Percentiles rank a stretch among this genome's conserved stretches.
These are phyloP conservation scores for Pilophorus perplexus DNA, from an alignment of 2,888 invertebrate species.

Conservation along the genomic window DNA sequence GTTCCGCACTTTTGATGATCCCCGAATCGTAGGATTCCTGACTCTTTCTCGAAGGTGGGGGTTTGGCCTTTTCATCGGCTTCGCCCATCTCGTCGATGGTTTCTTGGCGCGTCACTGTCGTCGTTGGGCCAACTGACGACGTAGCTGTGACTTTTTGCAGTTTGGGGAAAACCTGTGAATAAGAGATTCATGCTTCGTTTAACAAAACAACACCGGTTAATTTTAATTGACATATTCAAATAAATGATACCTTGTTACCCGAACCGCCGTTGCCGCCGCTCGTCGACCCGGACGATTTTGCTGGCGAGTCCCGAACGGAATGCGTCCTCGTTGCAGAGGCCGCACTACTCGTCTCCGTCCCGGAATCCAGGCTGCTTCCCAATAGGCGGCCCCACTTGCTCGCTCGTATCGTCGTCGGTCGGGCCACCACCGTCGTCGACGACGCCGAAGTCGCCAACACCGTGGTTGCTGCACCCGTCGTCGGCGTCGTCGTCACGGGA, in stretches of 20 bases:
- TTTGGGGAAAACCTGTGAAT: slow-evolving; percentile 61
- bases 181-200: too few species aligned
- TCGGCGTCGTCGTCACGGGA: slow-evolving; percentile 13
- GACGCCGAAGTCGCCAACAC: slow-evolving; percentile 42
- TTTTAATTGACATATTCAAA: background rate
- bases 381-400: slow-evolving; percentile 81
- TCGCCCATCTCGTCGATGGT: slow-evolving; percentile 74
- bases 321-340: slow-evolving; percentile 45
- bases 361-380: slow-evolving; percentile 70
- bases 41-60: slow-evolving; percentile 53
- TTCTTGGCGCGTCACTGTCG: slow-evolving; percentile 64
- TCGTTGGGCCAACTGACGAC: slow-evolving; percentile 48
- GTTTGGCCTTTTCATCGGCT: slow-evolving; percentile 52
- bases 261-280: slow-evolving; percentile 51
- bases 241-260: slow-evolving; percentile 60
- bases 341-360: slow-evolving; percentile 59
- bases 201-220: background rate
- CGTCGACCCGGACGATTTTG: slow-evolving; percentile 52
- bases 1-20: slow-evolving; percentile 48
- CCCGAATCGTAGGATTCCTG: slow-evolving; percentile 69
- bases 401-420: slow-evolving; percentile 49
- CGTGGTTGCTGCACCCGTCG: slow-evolving; percentile 38
- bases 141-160: slow-evolving; percentile 62
- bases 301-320: slow-evolving; percentile 48
- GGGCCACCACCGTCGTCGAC: slow-evolving; percentile 34